A percentile compares a stretch with the other conserved stretches of the same genome.
These are phyloP conservation scores for Malurus splendens DNA, from an alignment of 2,797 vertebrate species.

Conservation along the genomic window DNA sequence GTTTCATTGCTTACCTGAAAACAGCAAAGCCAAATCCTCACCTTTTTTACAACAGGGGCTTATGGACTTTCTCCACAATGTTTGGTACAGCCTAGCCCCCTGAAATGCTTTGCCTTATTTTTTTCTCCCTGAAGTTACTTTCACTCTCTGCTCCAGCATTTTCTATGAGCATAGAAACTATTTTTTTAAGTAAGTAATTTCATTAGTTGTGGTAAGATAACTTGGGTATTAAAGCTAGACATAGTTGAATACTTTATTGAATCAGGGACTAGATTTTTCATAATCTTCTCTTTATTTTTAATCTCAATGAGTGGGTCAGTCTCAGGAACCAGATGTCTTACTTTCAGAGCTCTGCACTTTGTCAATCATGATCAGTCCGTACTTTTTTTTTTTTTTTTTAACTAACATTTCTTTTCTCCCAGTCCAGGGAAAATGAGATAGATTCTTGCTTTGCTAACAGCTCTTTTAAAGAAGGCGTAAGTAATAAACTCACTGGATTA, in stretches of 20 bases:
- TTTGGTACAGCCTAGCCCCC: neutral
- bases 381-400: neutral
- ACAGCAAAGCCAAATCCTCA: neutral
- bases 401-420: neutral
- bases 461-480: neutral
- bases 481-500: neutral
- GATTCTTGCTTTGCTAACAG: neutral
- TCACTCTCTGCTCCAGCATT: neutral
- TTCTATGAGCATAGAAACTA: neutral
- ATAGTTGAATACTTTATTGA: constrained; percentile 6
- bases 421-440: neutral
- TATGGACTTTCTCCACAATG: neutral
- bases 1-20: neutral
- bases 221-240: constrained; percentile 12
- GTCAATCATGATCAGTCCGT: constrained; percentile 1
- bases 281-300: constrained; percentile 38
- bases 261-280: constrained; percentile 21
- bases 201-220: neutral
- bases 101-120: neutral
- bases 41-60: neutral
- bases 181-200: neutral
- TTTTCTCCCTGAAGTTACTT: neutral
- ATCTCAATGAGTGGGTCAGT: constrained; percentile 8
- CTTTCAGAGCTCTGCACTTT: constrained; percentile 32
- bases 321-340: constrained; percentile 46